phyloP scores from a whole-genome alignment of 2,113 vertebrate species.

The Kryptolebias marmoratus region DNA sequence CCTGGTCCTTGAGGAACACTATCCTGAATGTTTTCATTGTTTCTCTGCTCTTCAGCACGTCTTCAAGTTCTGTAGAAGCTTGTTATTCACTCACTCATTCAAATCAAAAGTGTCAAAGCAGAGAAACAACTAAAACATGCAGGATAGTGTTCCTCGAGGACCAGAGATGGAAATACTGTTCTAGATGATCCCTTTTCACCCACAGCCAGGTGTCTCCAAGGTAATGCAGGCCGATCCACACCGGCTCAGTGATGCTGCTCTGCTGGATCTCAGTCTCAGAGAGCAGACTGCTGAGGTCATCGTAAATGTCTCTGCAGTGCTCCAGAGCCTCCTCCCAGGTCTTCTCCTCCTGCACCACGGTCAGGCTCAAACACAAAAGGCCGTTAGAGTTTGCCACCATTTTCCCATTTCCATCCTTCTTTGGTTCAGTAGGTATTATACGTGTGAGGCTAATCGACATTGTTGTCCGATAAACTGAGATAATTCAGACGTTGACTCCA shows the following conservation, averaged over 20 bases:
- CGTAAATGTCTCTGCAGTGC: slow-evolving; percentile 13
- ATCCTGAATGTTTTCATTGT: too few species aligned
- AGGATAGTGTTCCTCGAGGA: too few species aligned
- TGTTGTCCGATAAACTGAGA: background rate
- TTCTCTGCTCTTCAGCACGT: too few species aligned
- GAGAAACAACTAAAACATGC: too few species aligned
- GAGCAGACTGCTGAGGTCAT: slow-evolving; percentile 9
- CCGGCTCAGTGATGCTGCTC: rapidly evolving
- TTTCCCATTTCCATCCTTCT: rapidly evolving
- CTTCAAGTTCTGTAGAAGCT: too few species aligned
- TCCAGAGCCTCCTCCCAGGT: slow-evolving; percentile 48
- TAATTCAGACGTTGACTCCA: background rate
- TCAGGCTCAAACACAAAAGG: slow-evolving; percentile 36
- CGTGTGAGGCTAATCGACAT: rapidly evolving
- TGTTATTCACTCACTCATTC: too few species aligned
- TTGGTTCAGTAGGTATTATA: background rate
- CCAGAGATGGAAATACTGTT: background rate
- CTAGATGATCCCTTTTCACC: slow-evolving; percentile 1
- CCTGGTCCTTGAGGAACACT: too few species aligned
- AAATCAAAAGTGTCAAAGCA: too few species aligned
- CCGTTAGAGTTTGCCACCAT: rapidly evolving
- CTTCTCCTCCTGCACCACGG: background rate
- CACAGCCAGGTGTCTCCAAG: slow-evolving; percentile 42
- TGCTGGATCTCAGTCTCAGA: background rate
- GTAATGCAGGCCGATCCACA: slow-evolving; percentile 49